Evolutionary conservation across 2,888 invertebrate genomes (phyloP).

Genomic region (Synergus laeviventris): DNA sequence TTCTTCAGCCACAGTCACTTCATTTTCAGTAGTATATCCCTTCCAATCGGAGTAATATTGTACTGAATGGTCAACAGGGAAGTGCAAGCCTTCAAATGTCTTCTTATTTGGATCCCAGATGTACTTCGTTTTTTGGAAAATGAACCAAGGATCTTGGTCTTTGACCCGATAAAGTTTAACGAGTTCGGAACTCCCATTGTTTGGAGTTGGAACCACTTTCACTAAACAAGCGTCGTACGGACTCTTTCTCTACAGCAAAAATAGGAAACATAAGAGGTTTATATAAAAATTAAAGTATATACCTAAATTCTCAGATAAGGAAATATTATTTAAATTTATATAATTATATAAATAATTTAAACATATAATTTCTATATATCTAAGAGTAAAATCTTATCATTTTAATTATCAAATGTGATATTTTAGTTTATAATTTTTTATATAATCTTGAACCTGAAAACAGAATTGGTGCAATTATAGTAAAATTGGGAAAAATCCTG

Average conservation of each 20-base stretch:
- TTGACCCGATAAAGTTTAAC: constrained; percentile 85
- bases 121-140: constrained; percentile 99
- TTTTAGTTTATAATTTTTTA: too few relatives aligned
- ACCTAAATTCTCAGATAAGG: too few relatives aligned
- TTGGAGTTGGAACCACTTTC: constrained; percentile 96
- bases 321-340: too few relatives aligned
- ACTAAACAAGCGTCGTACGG: constrained; percentile 88
- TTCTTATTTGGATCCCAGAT: constrained; percentile 91
- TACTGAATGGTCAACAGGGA: constrained; percentile 86
- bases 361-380: too few relatives aligned
- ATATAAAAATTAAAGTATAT: too few relatives aligned
- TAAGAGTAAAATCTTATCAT: too few relatives aligned
- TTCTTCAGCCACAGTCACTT: constrained; percentile 85
- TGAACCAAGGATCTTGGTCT: constrained; percentile 86
- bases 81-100: constrained; percentile 87
- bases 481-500: too few relatives aligned
- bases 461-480: too few relatives aligned
- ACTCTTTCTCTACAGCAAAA: constrained; percentile 81
- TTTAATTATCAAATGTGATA: too few relatives aligned
- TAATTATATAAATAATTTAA: too few relatives aligned
- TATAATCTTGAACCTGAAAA: too few relatives aligned
- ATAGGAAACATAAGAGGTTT: too few relatives aligned
- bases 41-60: constrained; percentile 88
- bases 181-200: constrained; percentile 98
- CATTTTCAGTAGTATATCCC: constrained; percentile 90